Evolutionary conservation across 2,888 invertebrate species (phyloP), one percentile per base, ranked within the genome.

Genomic region (Patella depressa): DNA sequence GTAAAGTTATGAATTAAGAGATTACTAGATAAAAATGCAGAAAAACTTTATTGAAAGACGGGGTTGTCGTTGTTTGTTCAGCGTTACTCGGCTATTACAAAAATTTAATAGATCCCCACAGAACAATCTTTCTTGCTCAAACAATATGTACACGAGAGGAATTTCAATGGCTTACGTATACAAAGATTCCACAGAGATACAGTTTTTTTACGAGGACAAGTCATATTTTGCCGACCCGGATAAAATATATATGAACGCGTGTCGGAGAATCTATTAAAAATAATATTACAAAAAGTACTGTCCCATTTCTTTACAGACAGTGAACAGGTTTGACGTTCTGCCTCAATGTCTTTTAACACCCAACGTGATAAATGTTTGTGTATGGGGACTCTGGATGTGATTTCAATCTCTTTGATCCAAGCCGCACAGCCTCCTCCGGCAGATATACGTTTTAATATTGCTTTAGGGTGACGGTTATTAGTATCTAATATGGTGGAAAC

Each of bases 381-480:
- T 65, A 24, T 24, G 65, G 19, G 24, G 65, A 65, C 65, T n/a
- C 65, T 65, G 19, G 65, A 19, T 24, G 65, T 65, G 65, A 65
- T 65, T 65, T 65, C 65, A 65, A 65, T 65, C 65, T 65, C 65
- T 65, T 65, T 65, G 65, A 65, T 65, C 65, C 11, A 65, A 65
- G 19, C 12, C 65, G 65, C 19, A 65, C 11, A 65, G 24, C 65
- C 11, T 19, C 65, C 65, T 24, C 19, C 65, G 65, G 65, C 65
- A 65, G 2, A 65, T 65, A 19, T 65, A 65, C 14, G 65, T 65
- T 65, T 65, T 24, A 65, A 65, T 65, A 65, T 65, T 24, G 65
- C 65, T 24, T 45, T 45, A 45, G 45, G 45, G 45, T 1, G 45
- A 45, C 45, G 19, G 65, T 65, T 65, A 65, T 65, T 65, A 65